Base-by-base conservation (phyloP, 2,797 vertebrate species). In the Champsocephalus esox region DNA sequence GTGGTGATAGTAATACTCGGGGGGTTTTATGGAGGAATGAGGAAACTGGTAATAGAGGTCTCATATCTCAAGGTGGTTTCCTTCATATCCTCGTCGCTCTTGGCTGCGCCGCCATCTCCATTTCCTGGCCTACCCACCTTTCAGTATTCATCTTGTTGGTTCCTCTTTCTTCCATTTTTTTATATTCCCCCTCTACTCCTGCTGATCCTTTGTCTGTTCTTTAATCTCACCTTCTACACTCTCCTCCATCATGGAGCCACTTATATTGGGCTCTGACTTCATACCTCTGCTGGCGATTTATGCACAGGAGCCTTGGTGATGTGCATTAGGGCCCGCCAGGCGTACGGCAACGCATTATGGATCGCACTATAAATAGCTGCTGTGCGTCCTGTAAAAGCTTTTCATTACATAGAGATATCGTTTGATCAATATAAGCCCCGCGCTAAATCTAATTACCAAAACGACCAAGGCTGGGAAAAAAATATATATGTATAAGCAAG, bases 361-460 rank as follows among this genome's bases (percentile, higher is more conserved):
- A 92, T 89, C 12, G 46, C 58, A 10, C 87, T 89, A 90, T 89
- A 90, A 91, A 91, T 89, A 92, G 89, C 71, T 45, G 57, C 75
- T 11, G 65, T 48, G 66, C 13, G 81, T 87, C 85, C 84, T 83
- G 79, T 87, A 88, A 93, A 93, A 91, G 90, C 91, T 90, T 93
- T 93, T 94, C 91, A 93, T 93, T 90, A 92, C 89, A 89, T 61
- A 73, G 70, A 91, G 85, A 90, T 74, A 88, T 87, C 49, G 54
- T 61, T 73, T 66, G 43, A 90, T 94, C 92, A 89, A 93, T 93
- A 93, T 17, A 70, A 83, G 67, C 65, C 52, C 71, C 1, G 4
- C n/a, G 38, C 65, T 72, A 81, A 90, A 92, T 87, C 81, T 82
- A 85, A 90, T 93, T 78, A 92, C 78, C 65, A 81, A 86, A 89